Conservation (phyloP, 2,113 vertebrate species). For the Cinclus cinclus region DNA sequence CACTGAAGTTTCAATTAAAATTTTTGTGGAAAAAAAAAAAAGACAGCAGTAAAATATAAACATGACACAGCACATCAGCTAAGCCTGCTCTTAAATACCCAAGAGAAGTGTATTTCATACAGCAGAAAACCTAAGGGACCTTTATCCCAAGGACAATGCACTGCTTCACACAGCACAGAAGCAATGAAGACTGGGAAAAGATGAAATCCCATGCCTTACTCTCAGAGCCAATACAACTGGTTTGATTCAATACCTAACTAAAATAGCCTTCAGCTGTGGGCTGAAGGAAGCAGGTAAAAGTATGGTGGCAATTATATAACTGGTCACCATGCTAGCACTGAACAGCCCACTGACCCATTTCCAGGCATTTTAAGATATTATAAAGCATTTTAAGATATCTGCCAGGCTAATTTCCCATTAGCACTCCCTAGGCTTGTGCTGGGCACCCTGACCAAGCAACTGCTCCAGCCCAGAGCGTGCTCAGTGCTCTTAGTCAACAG, state of each 20-base stretch:
- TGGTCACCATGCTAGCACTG: not conserved
- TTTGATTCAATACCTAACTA: not conserved
- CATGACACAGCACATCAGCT: not conserved
- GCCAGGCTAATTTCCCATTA: not conserved
- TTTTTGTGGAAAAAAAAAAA: not conserved
- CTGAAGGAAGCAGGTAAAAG: not conserved
- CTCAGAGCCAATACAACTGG: accelerated
- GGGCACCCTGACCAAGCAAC: accelerated
- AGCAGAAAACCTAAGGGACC: not conserved
- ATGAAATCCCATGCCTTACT: not conserved
- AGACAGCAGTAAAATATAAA: not conserved
- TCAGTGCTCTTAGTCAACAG: not conserved
- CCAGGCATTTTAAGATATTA: too few species aligned
- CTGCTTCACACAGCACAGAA: not conserved
- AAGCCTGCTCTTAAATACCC: not conserved
- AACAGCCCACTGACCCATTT: too few species aligned
- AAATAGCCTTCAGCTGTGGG: not conserved
- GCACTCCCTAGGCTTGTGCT: not conserved
- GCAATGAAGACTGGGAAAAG: not conserved
- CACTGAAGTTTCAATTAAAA: not conserved
- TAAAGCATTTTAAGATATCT: too few species aligned
- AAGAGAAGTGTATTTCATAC: not conserved
- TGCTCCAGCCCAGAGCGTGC: accelerated
- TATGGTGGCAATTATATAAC: not conserved
- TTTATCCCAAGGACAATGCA: not conserved